These are phyloP conservation scores for Incurvaria masculella DNA, from an alignment of 2,888 invertebrate species.

Conservation along the genomic window DNA sequence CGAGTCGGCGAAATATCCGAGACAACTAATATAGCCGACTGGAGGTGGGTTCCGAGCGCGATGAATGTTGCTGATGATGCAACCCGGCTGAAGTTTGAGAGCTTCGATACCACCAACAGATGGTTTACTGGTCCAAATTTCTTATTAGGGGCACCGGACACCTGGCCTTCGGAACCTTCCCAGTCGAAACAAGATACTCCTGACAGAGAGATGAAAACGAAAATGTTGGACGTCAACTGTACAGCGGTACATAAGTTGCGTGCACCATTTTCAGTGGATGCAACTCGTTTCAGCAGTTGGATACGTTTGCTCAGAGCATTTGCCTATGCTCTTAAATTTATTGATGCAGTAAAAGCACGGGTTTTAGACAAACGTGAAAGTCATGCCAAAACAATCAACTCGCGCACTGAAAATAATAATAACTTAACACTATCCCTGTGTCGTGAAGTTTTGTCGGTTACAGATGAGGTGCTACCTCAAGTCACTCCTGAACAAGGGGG, in stretches of 20 bases:
- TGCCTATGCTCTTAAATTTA: too few relatives aligned
- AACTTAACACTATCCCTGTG: too few relatives aligned
- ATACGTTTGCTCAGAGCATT: slow-evolving; percentile 5
- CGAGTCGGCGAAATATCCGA: slow-evolving; percentile 17
- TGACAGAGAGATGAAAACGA: background rate
- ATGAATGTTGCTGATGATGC: slow-evolving; percentile 18
- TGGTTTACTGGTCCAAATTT: background rate
- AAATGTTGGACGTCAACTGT: background rate
- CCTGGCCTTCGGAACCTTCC: slow-evolving; percentile 2
- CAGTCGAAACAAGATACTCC: background rate
- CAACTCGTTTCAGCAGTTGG: slow-evolving; percentile 1
- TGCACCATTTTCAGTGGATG: slow-evolving; percentile 1
- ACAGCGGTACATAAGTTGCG: background rate
- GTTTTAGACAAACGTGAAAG: too few relatives aligned
- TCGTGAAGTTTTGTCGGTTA: too few relatives aligned
- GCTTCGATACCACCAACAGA: slow-evolving; percentile 6
- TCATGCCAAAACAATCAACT: too few relatives aligned
- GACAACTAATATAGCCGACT: slow-evolving; percentile 10
- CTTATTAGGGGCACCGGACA: background rate
- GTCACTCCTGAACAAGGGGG: too few relatives aligned
- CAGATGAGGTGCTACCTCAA: too few relatives aligned
- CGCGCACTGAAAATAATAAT: too few relatives aligned
- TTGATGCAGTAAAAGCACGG: too few relatives aligned
- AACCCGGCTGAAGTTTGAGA: background rate
- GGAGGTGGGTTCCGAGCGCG: slow-evolving; percentile 14